Evolutionary conservation across 2,113 vertebrate species (phyloP), one percentile per base, ranked within the genome.

Genomic region (Rhea pennata): DNA sequence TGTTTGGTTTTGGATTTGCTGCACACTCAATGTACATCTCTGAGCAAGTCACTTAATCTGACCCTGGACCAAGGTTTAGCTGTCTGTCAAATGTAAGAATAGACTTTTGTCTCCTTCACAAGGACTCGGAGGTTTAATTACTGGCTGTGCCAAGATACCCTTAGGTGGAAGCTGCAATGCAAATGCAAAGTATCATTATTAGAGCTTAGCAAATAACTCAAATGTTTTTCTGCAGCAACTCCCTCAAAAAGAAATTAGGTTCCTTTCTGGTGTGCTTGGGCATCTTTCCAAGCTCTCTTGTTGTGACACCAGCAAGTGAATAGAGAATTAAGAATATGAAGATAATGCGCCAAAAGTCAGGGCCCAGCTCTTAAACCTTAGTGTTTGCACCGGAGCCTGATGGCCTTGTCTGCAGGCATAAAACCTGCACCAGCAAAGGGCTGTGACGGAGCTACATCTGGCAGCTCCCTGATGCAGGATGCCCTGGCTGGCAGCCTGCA

Each of bases 11-110:
- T 77, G 95, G 95, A 97, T 96, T 96, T 96, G 90, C 88, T 5
- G 48, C 69, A 87, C 93, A 56, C 95, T 96, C 96, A 97, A 97
- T 95, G 95, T 96, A 95, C 94, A 96, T 96, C 95, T 70, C 90
- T 1, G 59, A 96, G 85, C 92, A 87, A 96, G 95, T 93, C 85
- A 93, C 95, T 96, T 95, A 95, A 95, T 93, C 95, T 97, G 96
- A 97, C 96, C 96, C 96, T 96, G 94, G 96, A 95, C 95, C 96
- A 27, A 95, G 94, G 94, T 97, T 95, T 95, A 97, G 95, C 96
- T 96, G 95, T 96, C 96, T 96, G 96, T 97, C 95, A 97, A 96
- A 93, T 56, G 93, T 95, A 95, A 96, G 95, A 96, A 96, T 96
- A 96, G 95, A 77, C 56, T 93, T 96, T 97, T 97, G 95, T 96